phyloP scores from a whole-genome alignment of 2,888 invertebrate genomes.

The Ectropis crepuscularia region DNA sequence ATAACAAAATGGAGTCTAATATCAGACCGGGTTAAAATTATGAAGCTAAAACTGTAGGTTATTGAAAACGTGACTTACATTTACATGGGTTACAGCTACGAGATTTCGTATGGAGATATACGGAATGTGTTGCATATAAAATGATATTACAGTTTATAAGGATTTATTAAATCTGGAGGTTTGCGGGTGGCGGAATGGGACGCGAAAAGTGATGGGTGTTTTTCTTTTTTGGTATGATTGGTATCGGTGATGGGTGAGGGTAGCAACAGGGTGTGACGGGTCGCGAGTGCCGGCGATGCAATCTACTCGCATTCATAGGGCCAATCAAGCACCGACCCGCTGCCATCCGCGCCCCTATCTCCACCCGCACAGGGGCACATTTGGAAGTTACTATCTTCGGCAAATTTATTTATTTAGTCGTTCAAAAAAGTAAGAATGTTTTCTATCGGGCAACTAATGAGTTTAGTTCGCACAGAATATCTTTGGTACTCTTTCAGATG shows the following conservation, averaged over 20 bases:
- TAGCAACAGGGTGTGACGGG: conserved; percentile 42
- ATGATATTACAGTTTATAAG: conserved; percentile 45
- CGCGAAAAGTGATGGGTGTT: conserved; percentile 41
- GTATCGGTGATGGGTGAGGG: conserved; percentile 42
- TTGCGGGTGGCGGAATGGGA: conserved; percentile 33
- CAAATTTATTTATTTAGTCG: not conserved
- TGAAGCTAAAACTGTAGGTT: conserved; percentile 84
- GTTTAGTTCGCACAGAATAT: no score
- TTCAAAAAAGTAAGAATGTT: no score
- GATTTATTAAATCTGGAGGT: conserved; percentile 45
- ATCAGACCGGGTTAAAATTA: conserved; percentile 81
- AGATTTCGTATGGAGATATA: conserved; percentile 66
- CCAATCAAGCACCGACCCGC: conserved; percentile 81
- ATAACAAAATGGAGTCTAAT: conserved; percentile 81
- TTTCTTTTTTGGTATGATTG: conserved; percentile 26
- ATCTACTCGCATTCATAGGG: conserved; percentile 83
- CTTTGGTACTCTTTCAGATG: no score
- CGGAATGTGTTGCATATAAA: conserved; percentile 50
- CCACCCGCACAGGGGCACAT: conserved; percentile 51
- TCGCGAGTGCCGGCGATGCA: conserved; percentile 62
- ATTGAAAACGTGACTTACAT: conserved; percentile 85
- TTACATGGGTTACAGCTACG: conserved; percentile 75
- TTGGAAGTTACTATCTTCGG: conserved; percentile 8
- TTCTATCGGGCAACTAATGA: no score
- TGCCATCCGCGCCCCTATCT: conserved; percentile 71